A percentile compares a stretch with the other conserved stretches of the same genome.
Conservation (phyloP, 2,113 vertebrate species). For the Melanotaenia duboulayi region DNA sequence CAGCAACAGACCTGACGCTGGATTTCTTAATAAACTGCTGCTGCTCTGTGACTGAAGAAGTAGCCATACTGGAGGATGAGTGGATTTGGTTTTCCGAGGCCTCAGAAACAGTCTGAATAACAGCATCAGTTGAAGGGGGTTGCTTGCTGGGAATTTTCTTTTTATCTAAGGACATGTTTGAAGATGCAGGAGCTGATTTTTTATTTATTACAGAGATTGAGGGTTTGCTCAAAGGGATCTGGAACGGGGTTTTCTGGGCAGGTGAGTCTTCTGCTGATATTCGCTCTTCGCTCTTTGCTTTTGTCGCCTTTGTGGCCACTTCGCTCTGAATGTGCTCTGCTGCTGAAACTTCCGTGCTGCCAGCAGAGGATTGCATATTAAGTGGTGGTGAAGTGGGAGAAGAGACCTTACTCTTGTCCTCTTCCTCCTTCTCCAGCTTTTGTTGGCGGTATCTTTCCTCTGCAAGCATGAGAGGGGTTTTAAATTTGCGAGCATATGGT, state of each 20-base stretch:
- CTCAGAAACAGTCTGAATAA: slow-evolving; percentile 38
- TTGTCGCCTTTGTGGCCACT: slow-evolving; percentile 31
- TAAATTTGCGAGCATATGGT: slow-evolving; percentile 88
- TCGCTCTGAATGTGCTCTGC: slow-evolving; percentile 46
- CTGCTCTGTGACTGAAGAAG: slow-evolving; percentile 62
- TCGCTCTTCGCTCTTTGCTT: slow-evolving; percentile 46
- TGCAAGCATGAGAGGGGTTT: slow-evolving; percentile 94
- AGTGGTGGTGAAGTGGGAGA: slow-evolving; percentile 69
- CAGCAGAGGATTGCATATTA: slow-evolving; percentile 5
- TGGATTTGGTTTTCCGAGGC: slow-evolving; percentile 54
- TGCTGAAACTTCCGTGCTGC: slow-evolving; percentile 10
- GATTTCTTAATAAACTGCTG: slow-evolving; percentile 71
- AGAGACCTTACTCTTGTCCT: slow-evolving; percentile 74
- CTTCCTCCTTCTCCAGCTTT: slow-evolving; percentile 78
- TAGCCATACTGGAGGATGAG: slow-evolving; percentile 45
- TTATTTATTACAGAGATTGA: slow-evolving; percentile 70
- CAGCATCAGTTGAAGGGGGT: slow-evolving; percentile 11
- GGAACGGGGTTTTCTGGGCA: slow-evolving; percentile 58
- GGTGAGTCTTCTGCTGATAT: slow-evolving; percentile 19
- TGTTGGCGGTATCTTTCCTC: slow-evolving; percentile 90
- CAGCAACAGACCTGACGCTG: slow-evolving; percentile 63
- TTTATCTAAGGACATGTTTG: slow-evolving; percentile 54
- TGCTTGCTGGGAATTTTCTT: slow-evolving; percentile 42
- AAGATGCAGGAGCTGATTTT: slow-evolving; percentile 61
- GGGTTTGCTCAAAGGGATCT: slow-evolving; percentile 75